phyloP scores from a whole-genome alignment of 2,113 vertebrate species.

The Datnioides undecimradiatus region DNA sequence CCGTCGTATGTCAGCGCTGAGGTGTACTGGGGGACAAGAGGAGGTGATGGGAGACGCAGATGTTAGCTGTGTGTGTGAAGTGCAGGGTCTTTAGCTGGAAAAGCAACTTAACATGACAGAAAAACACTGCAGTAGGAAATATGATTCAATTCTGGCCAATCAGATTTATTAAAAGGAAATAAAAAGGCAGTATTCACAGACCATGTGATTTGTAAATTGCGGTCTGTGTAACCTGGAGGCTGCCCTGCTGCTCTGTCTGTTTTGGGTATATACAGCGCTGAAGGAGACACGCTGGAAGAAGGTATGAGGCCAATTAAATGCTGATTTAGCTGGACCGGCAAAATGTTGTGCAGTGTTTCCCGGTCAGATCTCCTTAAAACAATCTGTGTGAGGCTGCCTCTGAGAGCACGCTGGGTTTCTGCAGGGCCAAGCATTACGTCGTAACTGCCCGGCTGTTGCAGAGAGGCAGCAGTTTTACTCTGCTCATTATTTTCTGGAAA shows the following conservation, averaged over 20 bases:
- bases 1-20: constrained; percentile 97
- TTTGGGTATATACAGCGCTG: constrained; percentile 6
- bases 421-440: constrained; percentile 1
- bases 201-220: constrained; percentile 31
- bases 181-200: neutral
- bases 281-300: constrained; percentile 10
- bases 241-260: constrained; percentile 25
- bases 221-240: constrained; percentile 3
- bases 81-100: neutral
- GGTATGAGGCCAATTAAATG: constrained; percentile 61
- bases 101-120: neutral
- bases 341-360: constrained; percentile 54
- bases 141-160: neutral
- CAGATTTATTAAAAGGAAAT: constrained; percentile 1
- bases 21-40: constrained; percentile 88
- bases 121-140: neutral
- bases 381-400: neutral
- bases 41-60: neutral
- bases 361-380: constrained; percentile 47
- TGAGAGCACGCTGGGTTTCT: constrained; percentile 17
- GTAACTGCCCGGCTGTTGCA: neutral
- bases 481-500: constrained; percentile 61
- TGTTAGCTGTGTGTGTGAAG: neutral
- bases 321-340: constrained; percentile 57
- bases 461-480: constrained; percentile 27